A percentile compares a stretch with the other conserved stretches of the same genome.
phyloP scores from a whole-genome alignment of 35 echinoderm and acorn worm species.

The Acanthaster planci region DNA sequence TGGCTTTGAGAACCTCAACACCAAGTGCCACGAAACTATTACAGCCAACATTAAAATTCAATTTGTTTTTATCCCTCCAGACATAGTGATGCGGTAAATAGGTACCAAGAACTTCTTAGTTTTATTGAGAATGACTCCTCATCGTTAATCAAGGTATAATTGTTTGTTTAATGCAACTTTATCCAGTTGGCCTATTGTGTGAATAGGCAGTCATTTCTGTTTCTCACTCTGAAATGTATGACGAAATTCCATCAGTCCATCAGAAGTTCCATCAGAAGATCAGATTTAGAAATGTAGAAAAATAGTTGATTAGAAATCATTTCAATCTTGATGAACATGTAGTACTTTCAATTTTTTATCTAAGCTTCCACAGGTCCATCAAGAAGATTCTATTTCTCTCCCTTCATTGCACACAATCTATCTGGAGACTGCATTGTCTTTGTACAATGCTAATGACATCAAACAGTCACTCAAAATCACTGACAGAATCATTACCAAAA shows the following conservation, averaged over 20 bases:
- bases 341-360: background rate
- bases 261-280: too few species aligned
- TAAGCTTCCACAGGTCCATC: background rate
- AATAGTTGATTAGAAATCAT: background rate
- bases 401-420: conserved; percentile 21
- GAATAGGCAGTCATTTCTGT: too few species aligned
- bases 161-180: background rate
- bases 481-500: background rate
- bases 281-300: background rate
- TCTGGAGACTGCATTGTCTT: conserved; percentile 49
- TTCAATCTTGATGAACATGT: background rate
- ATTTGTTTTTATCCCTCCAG: background rate
- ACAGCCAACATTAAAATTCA: too few species aligned
- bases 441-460: conserved; percentile 13
- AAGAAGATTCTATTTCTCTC: background rate
- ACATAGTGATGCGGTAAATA: conserved; percentile 37
- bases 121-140: conserved; percentile 25
- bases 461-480: background rate
- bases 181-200: too few species aligned
- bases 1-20: too few species aligned
- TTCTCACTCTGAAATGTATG: too few species aligned
- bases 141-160: background rate
- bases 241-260: too few species aligned
- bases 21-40: too few species aligned
- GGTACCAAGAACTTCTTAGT: conserved; percentile 33